Evolutionary conservation across 2,113 vertebrate species (phyloP), one percentile per base, ranked within the genome.

Genomic region (Callocephalon fimbriatum): DNA sequence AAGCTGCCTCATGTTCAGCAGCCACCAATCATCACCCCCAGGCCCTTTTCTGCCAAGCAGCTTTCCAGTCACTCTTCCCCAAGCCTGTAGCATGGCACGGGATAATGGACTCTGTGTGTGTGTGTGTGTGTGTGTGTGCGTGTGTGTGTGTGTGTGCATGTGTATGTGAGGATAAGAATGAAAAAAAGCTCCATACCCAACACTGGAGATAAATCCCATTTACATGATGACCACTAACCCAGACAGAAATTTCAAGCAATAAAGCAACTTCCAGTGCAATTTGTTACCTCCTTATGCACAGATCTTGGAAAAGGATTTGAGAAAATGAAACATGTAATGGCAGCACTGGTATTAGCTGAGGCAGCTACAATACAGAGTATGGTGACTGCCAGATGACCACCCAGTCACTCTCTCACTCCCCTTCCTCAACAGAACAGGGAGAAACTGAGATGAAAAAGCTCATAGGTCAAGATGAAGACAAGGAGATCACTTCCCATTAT

Each of bases 111-210:
- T 15, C 14, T 27, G 26, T 16, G 50, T 2, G 50, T 27, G 1
- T 22, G 10, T 19, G 13, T 18, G 19, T 2, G 50, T 27, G 0
- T 17, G 10, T 19, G 13, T 27, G 26, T 16, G 50, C 1, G 50
- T 27, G 1, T 22, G 10, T 19, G 13, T 18, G 19, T 2, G 50
- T 27, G 0, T 17, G 10, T 19, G 13, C 18, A 20, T 20, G 29
- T 4, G 20, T 62, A 8, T 2, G 4, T 4, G 18, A 31, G 6
- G 19, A 11, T 65, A 56, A 91, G 32, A 68, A 15, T 12, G 12
- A 10, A 10, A 20, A 20, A 61, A 13, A 67, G 25, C 0, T 1
- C 5, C 47, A 29, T 12, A 45, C 8, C 17, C 20, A 78, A 18
- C 31, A 45, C 10, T 26, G 1, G 21, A 81, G 90, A 75, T n/a